Base-by-base conservation (phyloP, 2,888 invertebrate species). In the Phortica okadai region DNA sequence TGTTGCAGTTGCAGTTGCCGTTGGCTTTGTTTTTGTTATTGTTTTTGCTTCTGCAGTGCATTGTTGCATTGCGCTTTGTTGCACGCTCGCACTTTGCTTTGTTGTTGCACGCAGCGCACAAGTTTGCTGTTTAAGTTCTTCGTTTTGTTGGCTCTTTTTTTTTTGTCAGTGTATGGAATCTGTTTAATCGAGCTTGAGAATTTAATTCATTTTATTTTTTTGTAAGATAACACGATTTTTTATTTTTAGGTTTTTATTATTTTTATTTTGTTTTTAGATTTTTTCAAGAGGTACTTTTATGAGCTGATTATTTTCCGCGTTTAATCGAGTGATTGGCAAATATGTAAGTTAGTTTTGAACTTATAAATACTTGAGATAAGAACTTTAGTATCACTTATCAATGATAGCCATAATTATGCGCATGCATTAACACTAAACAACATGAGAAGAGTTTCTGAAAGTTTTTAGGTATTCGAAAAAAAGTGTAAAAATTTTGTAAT, bases 91-190 rank as follows among this genome's bases (percentile, higher is more conserved):
- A 54, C 77, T 21, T 74, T 66, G 66, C 45, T 11, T 14, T 64
- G 16, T 73, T 59, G 41, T 67, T 76, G 58, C 50, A 42, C 7
- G 4, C 16, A 16, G 16, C n/a, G 16, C 16, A 45, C 74, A 75
- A 83, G 89, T 88, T 88, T 75, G 88, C 86, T 84, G 85, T 87
- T 79, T 86, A 82, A 86, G 88, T 88, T 79, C 81, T 88, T 88
- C 77, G 80, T 80, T 33, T 16, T 33, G 16, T 33, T 59, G 50
- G 66, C 21, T 41, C 6, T 25, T 41, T 25, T 33, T 25, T 33
- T 50, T 50, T 44, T 54, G 42, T 25, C 33, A 33, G 25, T 64
- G 25, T 64, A 64, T 64, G 14, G 41, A 33, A 33, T 21, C 25
- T 62, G 21, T 62, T 25, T 62, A 62, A 58, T 58, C n/a, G 58